Conservation (phyloP, 2,888 invertebrate species). For the Coelinius sp. region DNA sequence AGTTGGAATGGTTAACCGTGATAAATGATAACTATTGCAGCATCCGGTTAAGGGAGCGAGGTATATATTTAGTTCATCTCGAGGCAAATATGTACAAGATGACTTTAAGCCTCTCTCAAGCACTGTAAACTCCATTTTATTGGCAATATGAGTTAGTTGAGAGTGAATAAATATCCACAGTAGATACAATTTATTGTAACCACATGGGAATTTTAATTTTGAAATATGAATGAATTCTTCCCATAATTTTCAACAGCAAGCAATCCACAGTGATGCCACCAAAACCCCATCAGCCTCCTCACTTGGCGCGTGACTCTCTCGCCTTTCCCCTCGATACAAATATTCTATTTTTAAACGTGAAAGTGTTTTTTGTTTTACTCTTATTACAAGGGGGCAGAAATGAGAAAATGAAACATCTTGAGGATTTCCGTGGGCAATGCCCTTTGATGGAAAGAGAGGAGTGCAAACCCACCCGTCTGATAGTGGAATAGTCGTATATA, state of each 20-base stretch:
- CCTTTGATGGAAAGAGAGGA: conserved; percentile 18
- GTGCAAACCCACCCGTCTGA: neutral
- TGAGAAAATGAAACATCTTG: conserved; percentile 24
- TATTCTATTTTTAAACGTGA: conserved; percentile 16
- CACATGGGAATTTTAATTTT: neutral
- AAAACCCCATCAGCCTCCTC: neutral
- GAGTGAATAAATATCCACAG: neutral
- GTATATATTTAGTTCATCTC: neutral
- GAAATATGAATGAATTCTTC: neutral
- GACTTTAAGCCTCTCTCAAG: neutral
- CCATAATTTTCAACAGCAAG: neutral
- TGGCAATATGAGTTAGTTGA: neutral
- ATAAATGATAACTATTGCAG: conserved; percentile 18
- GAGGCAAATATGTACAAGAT: neutral
- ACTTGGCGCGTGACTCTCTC: conserved; percentile 16
- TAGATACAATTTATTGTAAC: neutral
- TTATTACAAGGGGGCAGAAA: neutral
- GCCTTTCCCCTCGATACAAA: conserved; percentile 20
- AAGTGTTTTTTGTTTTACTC: neutral
- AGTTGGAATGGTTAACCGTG: conserved; percentile 3
- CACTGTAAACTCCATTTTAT: neutral
- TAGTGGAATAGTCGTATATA: conserved; percentile 19
- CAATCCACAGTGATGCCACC: neutral
- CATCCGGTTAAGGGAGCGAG: neutral
- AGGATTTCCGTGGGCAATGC: conserved; percentile 35